A percentile compares a stretch with the other conserved stretches of the same genome.
phyloP scores from a whole-genome alignment of 2,113 vertebrate species.

The Mirza zaza region DNA sequence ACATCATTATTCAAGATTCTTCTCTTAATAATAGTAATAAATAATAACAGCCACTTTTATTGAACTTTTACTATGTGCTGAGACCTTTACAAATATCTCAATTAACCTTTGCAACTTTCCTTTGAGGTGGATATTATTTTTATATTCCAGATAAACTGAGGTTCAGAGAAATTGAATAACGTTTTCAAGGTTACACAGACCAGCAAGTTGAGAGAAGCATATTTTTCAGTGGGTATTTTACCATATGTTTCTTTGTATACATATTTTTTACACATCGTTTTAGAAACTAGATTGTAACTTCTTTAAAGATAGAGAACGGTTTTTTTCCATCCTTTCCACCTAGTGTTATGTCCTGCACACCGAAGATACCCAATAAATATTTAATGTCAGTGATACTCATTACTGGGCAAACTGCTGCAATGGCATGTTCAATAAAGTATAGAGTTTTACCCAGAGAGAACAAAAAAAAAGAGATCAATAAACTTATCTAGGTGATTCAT shows the following conservation, averaged over 20 bases:
- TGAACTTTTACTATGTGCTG: not conserved
- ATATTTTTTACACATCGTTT: not conserved
- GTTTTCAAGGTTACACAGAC: not conserved
- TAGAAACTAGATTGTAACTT: conserved; percentile 5
- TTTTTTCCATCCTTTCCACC: not conserved
- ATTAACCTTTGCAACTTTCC: not conserved
- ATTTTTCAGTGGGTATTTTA: not conserved
- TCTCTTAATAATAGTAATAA: not conserved
- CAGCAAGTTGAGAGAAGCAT: not conserved
- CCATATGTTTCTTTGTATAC: not conserved
- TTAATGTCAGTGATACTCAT: conserved; percentile 62
- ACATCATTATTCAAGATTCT: not conserved
- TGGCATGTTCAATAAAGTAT: conserved; percentile 15
- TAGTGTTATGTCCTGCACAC: not conserved
- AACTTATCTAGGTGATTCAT: not conserved
- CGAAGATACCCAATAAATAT: conserved; percentile 61
- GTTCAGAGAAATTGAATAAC: not conserved
- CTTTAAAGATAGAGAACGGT: not conserved
- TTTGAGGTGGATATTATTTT: not conserved
- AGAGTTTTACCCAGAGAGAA: not conserved
- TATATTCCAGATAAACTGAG: not conserved
- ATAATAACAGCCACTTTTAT: not conserved
- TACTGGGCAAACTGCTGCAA: conserved; percentile 34
- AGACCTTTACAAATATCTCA: not conserved
- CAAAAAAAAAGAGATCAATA: not conserved